Base-by-base conservation (phyloP, 2,888 invertebrate genomes). In the Cacoxenus indagator region DNA sequence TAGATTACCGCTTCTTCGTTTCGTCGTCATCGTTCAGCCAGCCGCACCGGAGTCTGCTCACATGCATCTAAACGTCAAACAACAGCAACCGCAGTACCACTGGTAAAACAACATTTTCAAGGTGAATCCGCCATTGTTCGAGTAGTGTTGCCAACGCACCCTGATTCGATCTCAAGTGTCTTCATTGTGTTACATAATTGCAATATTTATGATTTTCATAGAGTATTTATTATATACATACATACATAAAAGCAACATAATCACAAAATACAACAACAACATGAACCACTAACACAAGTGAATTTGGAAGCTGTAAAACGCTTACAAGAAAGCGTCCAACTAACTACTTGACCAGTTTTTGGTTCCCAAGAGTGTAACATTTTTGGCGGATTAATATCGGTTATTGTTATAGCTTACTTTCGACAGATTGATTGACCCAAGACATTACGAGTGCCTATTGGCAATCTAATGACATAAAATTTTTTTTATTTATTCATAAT, bases 121-220 rank as follows among this genome's bases (percentile, higher is more conserved):
- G 54, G 54, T 54, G 54, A 54, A 37, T 37, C 1, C 37, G 22
- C 22, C 26, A 54, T 54, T 54, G 54, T 54, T 54, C 26, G 26
- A 24, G 26, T 9, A 9, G 24, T 54, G 24, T 54, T 54, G 54
- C 11, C 54, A 54, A 54, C 54, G 54, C 22, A 54, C 8, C 14
- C 11, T 9, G 37, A 37, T 37, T 8, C 22, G 54, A n/a, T n/a
- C n/a, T n/a, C n/a, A n/a, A n/a, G n/a, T n/a, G n/a, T n/a, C n/a
- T n/a, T n/a, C n/a, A n/a, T 14, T 54, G 54, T 24, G 26, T 54
- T 54, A 54, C 54, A 54, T 54, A 54, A 54, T 24, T 17, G 8
- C 54, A 22, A 54, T 54, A 24, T 54, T 24, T 54, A 54, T 24
- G 54, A 54, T 51, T 51, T 51, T 51, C 19, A 54, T 11, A n/a